Evolutionary conservation across 2,888 invertebrate genomes (phyloP), one percentile per base, ranked within the genome.

Genomic region (Limnephilus auricula): DNA sequence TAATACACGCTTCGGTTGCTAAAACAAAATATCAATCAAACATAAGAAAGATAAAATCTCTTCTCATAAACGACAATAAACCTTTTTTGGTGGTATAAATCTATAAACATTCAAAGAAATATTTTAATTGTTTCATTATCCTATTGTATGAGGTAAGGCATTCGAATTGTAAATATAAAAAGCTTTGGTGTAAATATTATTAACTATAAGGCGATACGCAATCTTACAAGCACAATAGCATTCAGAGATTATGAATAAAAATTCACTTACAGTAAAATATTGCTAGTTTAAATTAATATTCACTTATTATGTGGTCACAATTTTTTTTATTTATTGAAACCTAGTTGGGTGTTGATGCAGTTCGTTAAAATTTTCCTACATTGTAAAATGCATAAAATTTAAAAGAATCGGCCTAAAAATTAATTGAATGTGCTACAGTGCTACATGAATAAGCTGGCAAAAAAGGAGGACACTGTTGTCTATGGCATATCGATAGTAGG

Each of bases 131-230:
- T 65, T 65, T 65, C 65, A 5, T 65, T 65, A 45, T 34, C n/a
- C 40, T 40, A 40, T 37, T 85, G 40, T 30, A 45, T 40, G 85
- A 85, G 85, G 85, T 85, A 85, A 85, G 30, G 40, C 40, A 82
- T 32, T 37, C 18, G 18, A 85, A 40, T 45, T 85, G 85, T 85
- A 85, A 34, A 37, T 40, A 85, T 34, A 32, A 31, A 18, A 82
- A 85, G 85, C 85, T 37, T 85, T 85, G 65, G 13, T 85, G 30
- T 85, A 85, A 85, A 85, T 85, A 85, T 85, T 85, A 40, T 85
- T 15, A 45, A 40, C 85, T 85, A 18, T 40, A 85, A 85, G 85
- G 85, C 85, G 13, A 37, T 25, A 85, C 30, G 40, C 40, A 40
- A 85, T 85, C 37, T 40, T 40, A 40, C 85, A 85, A 85, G 85